Evolutionary conservation across 2,888 invertebrate genomes (phyloP), one percentile per base, ranked within the genome.

Genomic region (Hoplodrina blanda): DNA sequence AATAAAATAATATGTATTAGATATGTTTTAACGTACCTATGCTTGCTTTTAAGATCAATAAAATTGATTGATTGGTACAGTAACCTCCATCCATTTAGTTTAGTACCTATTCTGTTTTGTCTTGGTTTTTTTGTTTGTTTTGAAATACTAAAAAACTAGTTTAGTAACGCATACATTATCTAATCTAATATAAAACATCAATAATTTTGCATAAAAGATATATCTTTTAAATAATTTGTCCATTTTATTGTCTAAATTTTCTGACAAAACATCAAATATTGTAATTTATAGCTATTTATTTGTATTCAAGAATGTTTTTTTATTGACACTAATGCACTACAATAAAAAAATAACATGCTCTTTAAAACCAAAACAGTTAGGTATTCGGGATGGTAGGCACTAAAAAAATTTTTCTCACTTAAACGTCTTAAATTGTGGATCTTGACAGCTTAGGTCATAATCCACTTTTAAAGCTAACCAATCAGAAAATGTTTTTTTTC

Each of bases 151-250:
- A 46, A 46, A 4, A 17, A 57, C 66, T 70, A 61, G 30, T 70
- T 59, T 55, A 50, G 37, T 30, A 33, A 63, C 50, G 64, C 59
- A 52, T 68, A 25, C 2, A 25, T 33, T 33, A 37, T 37, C 8
- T 37, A 52, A 67, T 65, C 6, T 4, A 52, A 59, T 62, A 62
- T 6, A 49, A 70, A 62, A 61, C 56, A 57, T 54, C 19, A 52
- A 67, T 62, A 63, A 50, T 41, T 69, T 73, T 56, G 44, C 63
- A 69, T 79, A 77, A 80, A 67, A 54, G 10, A 57, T 13, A 67
- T 49, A 64, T 73, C 30, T 67, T 66, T 62, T 54, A 33, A 52
- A 71, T 64, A 63, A 67, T 67, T 75, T 71, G 56, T 55, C 63
- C 57, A 69, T 74, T 37, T 69, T 73, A 63, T 62, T 73, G 73